Conservation (phyloP, 2,797 vertebrate genomes). For the Anas bernieri region DNA sequence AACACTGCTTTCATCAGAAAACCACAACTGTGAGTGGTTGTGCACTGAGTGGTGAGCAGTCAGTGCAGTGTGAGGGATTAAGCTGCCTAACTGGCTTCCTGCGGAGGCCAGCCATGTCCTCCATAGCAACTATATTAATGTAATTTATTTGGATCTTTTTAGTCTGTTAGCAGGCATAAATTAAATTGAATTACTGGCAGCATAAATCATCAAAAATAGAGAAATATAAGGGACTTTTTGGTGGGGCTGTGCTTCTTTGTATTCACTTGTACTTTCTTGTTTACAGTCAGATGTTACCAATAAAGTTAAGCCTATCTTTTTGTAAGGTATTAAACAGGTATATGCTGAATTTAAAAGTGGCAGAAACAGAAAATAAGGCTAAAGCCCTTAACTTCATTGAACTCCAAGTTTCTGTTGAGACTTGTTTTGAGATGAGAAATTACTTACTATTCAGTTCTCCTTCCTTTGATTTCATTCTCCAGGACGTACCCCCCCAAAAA, state of each 20-base stretch:
- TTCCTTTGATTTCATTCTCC: background rate
- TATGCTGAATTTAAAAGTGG: background rate
- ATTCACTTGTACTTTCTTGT: background rate
- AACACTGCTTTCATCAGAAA: background rate
- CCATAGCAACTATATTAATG: background rate
- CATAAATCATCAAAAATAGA: background rate
- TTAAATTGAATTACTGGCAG: background rate
- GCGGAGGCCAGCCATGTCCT: slow-evolving; percentile 16
- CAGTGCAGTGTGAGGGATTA: background rate
- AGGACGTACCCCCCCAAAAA: background rate
- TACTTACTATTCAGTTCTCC: background rate
- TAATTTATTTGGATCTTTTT: slow-evolving; percentile 23
- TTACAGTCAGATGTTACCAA: background rate
- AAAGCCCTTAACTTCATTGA: background rate
- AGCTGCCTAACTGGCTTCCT: slow-evolving; percentile 36
- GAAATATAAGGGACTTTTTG: background rate
- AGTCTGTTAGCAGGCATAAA: background rate
- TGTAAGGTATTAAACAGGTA: background rate
- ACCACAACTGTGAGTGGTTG: background rate
- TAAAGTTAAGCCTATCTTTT: background rate
- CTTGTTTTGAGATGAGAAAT: background rate
- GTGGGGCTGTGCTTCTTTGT: background rate
- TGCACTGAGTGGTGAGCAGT: background rate
- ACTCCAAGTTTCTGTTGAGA: background rate
- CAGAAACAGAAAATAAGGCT: background rate